Evolutionary conservation across 2,797 vertebrate species (phyloP), one percentile per base, ranked within the genome.

Genomic region (Ptychadena robeensis): DNA sequence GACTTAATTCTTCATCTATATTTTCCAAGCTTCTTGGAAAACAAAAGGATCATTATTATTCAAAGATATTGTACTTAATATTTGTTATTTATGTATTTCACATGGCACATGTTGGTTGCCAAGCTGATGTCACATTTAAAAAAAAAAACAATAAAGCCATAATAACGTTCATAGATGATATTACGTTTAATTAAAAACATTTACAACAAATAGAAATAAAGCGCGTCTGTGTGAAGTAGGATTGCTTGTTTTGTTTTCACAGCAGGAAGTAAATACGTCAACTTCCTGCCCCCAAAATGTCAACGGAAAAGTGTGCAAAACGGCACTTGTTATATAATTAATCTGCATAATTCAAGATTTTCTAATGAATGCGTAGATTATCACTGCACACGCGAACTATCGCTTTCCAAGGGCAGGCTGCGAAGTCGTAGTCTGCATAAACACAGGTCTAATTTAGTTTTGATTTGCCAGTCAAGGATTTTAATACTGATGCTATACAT

Each of bases 21-120:
- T 68, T 80, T 80, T 59, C 53, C 59, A 68, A 70, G 80, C 65
- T 38, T 15, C n/a, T 32, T 71, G 59, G n/a, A 44, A 82, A 61
- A 48, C 0, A 0, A 22, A 15, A 22, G 6, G 14, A 34, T 18
- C 28, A 35, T 69, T 71, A 63, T 71, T 71, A 38, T 27, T 59
- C 40, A 22, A n/a, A n/a, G 34, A 37, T 28, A 53, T 18, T 70
- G 3, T 4, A 40, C 8, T 64, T 30, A 31, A 40, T 27, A 37
- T 27, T 32, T n/a, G 65, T 9, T 44, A 0, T 0, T 35, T 18
- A 4, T 40, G 11, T 18, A 40, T 40, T 53, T 12, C 9, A 9
- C 3, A n/a, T n/a, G n/a, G n/a, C n/a, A n/a, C 32, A 28, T 57
- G 44, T 44, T 44, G 18, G 4, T 44, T 44, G 40, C 40, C 14